Evolutionary conservation across 2,888 invertebrate genomes (phyloP).

Genomic region (Exephanes ischioxanthus): DNA sequence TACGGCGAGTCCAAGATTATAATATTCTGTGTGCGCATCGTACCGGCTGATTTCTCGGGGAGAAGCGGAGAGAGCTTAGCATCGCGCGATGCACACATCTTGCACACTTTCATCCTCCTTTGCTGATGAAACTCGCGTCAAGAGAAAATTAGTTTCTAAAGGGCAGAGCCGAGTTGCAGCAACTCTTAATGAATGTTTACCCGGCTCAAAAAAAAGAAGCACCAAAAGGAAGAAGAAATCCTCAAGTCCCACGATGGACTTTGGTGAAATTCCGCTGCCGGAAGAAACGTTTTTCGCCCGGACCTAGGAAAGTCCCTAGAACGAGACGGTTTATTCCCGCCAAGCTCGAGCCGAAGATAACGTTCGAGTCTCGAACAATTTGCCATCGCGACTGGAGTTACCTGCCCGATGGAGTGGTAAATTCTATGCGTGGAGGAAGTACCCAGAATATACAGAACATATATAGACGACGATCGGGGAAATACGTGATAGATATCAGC

Average conservation of each 20-base stretch:
- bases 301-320: not conserved
- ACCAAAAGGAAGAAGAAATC: slow-evolving; percentile 23
- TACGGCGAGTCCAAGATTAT: not conserved
- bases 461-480: not conserved
- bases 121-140: slow-evolving; percentile 18
- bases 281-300: not conserved
- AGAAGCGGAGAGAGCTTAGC: not conserved
- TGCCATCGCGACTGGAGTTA: not conserved
- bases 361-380: not conserved
- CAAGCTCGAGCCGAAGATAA: not conserved
- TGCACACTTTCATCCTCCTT: slow-evolving; percentile 14
- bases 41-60: not conserved
- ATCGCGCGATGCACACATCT: not conserved
- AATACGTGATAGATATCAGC: not conserved
- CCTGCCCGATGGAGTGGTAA: not conserved
- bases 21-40: not conserved
- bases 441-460: not conserved
- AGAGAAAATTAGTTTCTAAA: slow-evolving; percentile 66
- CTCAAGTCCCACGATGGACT: slow-evolving; percentile 24
- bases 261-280: slow-evolving; percentile 23
- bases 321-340: not conserved
- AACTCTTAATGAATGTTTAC: slow-evolving; percentile 70
- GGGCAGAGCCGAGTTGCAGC: slow-evolving; percentile 58
- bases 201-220: slow-evolving; percentile 38
- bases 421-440: not conserved